Base-by-base conservation (phyloP, 2,888 invertebrate genomes). In the Drosophila helvetica region DNA sequence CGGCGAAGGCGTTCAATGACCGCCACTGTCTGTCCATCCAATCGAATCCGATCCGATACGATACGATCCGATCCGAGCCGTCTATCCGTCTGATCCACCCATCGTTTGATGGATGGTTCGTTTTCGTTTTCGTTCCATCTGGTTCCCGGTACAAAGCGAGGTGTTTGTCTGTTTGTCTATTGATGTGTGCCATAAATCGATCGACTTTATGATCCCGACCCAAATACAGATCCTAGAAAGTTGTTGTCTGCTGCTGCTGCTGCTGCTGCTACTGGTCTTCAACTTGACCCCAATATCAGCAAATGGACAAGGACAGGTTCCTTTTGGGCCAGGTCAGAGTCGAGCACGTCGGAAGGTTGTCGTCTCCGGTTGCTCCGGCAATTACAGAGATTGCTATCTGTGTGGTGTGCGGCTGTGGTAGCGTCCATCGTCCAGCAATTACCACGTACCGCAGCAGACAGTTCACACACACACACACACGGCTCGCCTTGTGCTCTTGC, bases 21-120 rank as follows among this genome's bases (percentile, higher is more conserved):
- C 80, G 80, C 56, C 77, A 75, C 79, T 81, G 85, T 79, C 79
- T 79, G 85, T 78, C 81, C 66, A 65, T 47, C 54, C 65, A 65
- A 27, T 53, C 53, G 15, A 48, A 64, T 53, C 53, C 42, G 48
- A 15, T 12, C 33, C 15, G 10, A 33, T 15, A 6, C 30, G 30
- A 9, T 30, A 0, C 33, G 33, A 33, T 10, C 33, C n/a, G 6
- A 38, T 15, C 33, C 33, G 33, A 33, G 12, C 15, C 15, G 38
- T 33, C 12, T 12, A 38, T 15, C 15, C 15, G 38, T 15, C 38
- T n/a, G 38, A 38, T 38, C 38, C 38, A 38, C 48, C 48, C 48
- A 15, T 5, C 5, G 25, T 25, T 25, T 15, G 48, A 18, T 38
- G 38, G 38, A 15, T 38, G 38, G 38, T n/a, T n/a, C n/a, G 38